Base-by-base conservation (phyloP, 2,888 invertebrate species). In the Pecten maximus region DNA sequence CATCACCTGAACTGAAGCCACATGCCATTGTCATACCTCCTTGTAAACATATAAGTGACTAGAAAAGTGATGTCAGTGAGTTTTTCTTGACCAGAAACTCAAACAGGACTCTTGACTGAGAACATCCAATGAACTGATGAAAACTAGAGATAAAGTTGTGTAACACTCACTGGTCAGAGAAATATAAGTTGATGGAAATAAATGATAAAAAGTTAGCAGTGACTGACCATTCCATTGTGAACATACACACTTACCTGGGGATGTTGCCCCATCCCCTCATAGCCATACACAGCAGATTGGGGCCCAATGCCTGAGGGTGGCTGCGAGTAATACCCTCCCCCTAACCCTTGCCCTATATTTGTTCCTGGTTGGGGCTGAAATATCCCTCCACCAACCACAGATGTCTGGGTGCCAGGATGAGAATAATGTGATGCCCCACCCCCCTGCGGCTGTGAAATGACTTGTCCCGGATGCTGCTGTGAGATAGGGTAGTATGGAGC, bases 401-500 rank as follows among this genome's bases (percentile, higher is more conserved):
- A 74, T 2, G 74, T 74, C 16, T 74, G 74, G 74, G 35, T 74
- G 35, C 74, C 74, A 28, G 74, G 74, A 35, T 74, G 74, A 1
- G 74, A 74, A 35, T 28, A 74, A 35, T 74, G 15, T 12, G 6
- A 15, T 35, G 28, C 35, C 74, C 74, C 74, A 35, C 28, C 74
- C 74, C 74, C 74, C 35, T 74, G 74, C 10, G 74, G 28, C 8
- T 74, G 74, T 8, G 12, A 6, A 35, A 35, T 10, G 23, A 10
- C 74, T 60, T 60, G 60, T n/a, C 60, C 60, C 10, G 74, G 74
- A 35, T 35, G 74, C 15, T 74, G 74, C 15, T 74, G 74, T 8
- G 74, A 74, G 74, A 74, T 74, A 28, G 74, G 74, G 74, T 74
- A 74, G 35, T 74, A 74, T 74, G 74, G 35, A 28, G 74, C 74